Evolutionary conservation across 2,888 invertebrate genomes (phyloP).

Genomic region (Leucoma salicis): DNA sequence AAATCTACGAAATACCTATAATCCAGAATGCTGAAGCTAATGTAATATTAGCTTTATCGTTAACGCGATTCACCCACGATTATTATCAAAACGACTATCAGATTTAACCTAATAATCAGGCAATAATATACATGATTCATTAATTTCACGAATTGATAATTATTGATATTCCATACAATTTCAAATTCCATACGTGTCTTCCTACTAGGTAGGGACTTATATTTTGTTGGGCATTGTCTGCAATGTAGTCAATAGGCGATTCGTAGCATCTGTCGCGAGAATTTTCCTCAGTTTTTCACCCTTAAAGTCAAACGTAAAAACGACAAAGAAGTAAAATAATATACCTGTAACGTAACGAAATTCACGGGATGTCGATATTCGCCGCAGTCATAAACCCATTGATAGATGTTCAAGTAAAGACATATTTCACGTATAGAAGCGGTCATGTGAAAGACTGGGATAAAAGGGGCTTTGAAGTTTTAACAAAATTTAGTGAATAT

Average conservation of each 20-base stretch:
- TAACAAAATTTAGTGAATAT: slow-evolving; percentile 17
- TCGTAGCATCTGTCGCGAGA: background rate
- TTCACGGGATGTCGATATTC: slow-evolving; percentile 1
- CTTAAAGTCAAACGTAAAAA: background rate
- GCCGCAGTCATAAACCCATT: slow-evolving; percentile 4
- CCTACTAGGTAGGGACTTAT: no score
- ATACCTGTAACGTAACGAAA: background rate
- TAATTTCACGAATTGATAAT: no score
- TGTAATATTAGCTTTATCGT: no score
- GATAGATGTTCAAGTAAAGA: slow-evolving; percentile 9
- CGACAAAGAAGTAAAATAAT: slow-evolving; percentile 3
- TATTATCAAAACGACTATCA: no score
- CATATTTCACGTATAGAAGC: slow-evolving; percentile 6
- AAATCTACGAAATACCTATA: background rate
- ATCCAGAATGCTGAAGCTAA: no score
- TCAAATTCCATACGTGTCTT: no score
- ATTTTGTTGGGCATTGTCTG: background rate
- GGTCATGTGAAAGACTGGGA: slow-evolving; percentile 12
- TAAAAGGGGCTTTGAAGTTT: slow-evolving; percentile 21
- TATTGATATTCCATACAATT: no score
- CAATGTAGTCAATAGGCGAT: background rate
- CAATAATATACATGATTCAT: no score
- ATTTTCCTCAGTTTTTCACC: background rate
- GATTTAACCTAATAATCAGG: no score
- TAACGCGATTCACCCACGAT: no score